These are phyloP conservation scores for Craniophora ligustri DNA, from an alignment of 2,888 invertebrate species.

Conservation along the genomic window DNA sequence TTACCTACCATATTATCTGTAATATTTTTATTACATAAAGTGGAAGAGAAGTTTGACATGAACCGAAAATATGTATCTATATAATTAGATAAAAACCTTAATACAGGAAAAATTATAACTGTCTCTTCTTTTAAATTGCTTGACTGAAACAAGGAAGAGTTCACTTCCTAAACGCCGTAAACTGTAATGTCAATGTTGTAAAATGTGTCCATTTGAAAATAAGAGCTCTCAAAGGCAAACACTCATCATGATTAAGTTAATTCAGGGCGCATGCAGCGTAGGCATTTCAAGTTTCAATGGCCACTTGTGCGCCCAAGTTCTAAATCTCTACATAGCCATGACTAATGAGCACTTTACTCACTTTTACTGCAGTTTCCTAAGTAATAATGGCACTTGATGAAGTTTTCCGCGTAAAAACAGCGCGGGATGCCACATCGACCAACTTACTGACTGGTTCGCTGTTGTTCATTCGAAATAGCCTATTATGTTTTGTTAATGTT, in stretches of 20 bases:
- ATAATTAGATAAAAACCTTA: no score
- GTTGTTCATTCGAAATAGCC: slow-evolving; percentile 55
- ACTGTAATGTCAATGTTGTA: background rate
- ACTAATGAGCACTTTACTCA: slow-evolving; percentile 71
- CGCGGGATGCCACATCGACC: slow-evolving; percentile 46
- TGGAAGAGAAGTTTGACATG: no score
- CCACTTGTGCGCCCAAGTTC: slow-evolving; percentile 46
- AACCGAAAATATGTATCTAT: no score
- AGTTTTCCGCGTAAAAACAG: slow-evolving; percentile 68
- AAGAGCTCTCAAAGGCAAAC: slow-evolving; percentile 10
- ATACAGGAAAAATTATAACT: no score
- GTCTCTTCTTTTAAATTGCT: no score
- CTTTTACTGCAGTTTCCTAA: slow-evolving; percentile 76
- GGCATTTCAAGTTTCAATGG: slow-evolving; percentile 50
- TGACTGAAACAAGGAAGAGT: no score
- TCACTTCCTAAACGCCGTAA: background rate
- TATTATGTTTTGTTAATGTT: slow-evolving; percentile 51
- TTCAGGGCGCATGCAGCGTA: slow-evolving; percentile 32
- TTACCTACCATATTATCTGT: no score
- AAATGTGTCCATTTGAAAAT: background rate
- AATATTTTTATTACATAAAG: no score
- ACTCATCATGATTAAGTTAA: slow-evolving; percentile 35
- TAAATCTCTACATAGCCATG: slow-evolving; percentile 60
- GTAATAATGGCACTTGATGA: slow-evolving; percentile 76
- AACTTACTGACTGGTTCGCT: slow-evolving; percentile 28